These are phyloP conservation scores for Nemoura dubitans DNA, from an alignment of 2,888 invertebrate genomes.

Conservation along the genomic window DNA sequence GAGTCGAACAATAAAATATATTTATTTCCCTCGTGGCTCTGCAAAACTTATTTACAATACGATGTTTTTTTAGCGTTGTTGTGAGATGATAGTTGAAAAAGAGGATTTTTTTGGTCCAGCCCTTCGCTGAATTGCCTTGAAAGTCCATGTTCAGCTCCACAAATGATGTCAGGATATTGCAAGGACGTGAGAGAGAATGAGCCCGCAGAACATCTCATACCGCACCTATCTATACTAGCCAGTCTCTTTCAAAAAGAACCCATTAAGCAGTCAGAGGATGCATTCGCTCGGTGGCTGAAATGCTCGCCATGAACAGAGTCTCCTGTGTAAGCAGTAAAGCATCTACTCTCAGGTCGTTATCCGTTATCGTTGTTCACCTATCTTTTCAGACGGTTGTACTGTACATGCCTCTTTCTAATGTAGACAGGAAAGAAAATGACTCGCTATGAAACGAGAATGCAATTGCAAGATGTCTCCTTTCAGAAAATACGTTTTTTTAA, in stretches of 20 bases:
- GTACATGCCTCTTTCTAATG: background rate
- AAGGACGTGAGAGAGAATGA: background rate
- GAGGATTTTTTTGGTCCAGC: too few species aligned
- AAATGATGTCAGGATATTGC: background rate
- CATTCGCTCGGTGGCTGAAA: background rate
- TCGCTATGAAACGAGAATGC: background rate
- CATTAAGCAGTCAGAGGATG: background rate
- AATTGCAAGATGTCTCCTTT: background rate
- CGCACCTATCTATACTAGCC: background rate
- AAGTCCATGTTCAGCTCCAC: too few species aligned
- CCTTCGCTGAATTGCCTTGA: too few species aligned
- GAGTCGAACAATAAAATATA: too few species aligned
- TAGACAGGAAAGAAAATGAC: background rate
- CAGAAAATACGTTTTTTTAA: background rate
- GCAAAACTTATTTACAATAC: too few species aligned
- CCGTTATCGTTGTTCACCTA: background rate
- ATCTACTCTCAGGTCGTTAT: background rate
- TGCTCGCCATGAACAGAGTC: background rate
- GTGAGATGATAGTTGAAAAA: too few species aligned
- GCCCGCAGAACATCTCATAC: too few species aligned
- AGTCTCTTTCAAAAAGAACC: background rate
- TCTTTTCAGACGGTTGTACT: background rate
- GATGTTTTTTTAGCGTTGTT: too few species aligned
- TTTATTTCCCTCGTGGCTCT: too few species aligned
- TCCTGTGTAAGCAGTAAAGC: background rate